Conservation (phyloP, 2,113 vertebrate genomes). For the Rallus limicola region DNA sequence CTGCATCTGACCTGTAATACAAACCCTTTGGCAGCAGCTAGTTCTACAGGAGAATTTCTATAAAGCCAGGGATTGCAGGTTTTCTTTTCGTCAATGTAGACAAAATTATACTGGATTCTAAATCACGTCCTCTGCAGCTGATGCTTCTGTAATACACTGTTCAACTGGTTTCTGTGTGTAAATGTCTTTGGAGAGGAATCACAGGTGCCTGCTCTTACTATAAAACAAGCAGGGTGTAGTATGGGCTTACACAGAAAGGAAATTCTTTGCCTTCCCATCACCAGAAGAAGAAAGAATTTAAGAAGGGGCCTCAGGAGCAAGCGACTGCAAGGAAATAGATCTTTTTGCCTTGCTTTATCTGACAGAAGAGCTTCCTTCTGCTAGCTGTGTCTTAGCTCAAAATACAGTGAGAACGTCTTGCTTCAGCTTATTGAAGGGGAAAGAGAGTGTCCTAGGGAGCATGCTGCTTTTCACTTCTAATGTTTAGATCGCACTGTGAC, state of each 20-base stretch:
- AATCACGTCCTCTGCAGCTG: background rate
- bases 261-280: background rate
- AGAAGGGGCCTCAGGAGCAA: background rate
- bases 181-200: background rate
- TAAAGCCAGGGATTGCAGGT: background rate
- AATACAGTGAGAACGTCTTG: background rate
- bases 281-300: background rate
- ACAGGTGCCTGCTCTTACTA: background rate
- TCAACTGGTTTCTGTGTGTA: background rate
- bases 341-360: background rate
- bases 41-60: background rate
- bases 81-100: background rate
- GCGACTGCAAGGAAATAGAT: background rate
- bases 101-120: background rate
- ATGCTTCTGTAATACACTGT: background rate
- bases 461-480: rapidly evolving
- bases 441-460: background rate
- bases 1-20: background rate
- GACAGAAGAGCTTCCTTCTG: background rate
- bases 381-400: background rate
- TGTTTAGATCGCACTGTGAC: background rate
- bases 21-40: background rate
- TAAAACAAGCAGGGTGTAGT: background rate
- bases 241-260: background rate
- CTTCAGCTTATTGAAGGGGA: background rate